Conservation (phyloP, 92 coral and sea anemone species). For the Micromussa lordhowensis region DNA sequence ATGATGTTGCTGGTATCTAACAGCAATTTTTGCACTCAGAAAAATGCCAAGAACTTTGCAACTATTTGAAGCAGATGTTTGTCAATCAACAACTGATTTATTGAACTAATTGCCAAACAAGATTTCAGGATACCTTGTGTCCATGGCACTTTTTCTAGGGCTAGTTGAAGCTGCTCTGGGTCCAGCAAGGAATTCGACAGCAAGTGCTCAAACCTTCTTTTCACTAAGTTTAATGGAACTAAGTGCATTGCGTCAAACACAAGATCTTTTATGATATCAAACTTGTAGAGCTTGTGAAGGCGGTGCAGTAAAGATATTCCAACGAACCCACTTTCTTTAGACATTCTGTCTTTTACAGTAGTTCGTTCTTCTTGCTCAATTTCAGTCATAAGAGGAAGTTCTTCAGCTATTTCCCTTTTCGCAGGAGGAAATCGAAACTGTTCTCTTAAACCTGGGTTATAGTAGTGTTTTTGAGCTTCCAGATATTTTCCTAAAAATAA, state of each 20-base stretch:
- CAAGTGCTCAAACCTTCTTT: conserved; percentile 35
- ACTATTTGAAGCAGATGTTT: background rate
- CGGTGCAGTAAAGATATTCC: conserved; percentile 61
- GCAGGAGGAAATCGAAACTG: conserved; percentile 56
- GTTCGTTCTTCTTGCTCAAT: conserved; percentile 65
- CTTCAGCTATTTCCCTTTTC: conserved; percentile 54
- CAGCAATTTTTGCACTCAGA: too few species aligned
- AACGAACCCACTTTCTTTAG: conserved; percentile 57
- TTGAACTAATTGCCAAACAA: background rate
- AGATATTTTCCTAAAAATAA: conserved; percentile 28
- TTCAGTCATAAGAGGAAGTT: conserved; percentile 36
- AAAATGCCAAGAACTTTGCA: too few species aligned
- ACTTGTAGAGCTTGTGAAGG: conserved; percentile 51
- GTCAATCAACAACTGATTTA: background rate
- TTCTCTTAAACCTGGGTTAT: conserved; percentile 58
- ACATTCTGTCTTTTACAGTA: conserved; percentile 34
- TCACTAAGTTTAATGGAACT: conserved; percentile 37
- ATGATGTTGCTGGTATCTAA: too few species aligned
- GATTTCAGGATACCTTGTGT: conserved; percentile 29
- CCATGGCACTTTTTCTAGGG: conserved; percentile 37
- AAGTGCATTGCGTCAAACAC: conserved; percentile 67
- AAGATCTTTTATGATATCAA: conserved; percentile 41
- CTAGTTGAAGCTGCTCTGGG: conserved; percentile 28
- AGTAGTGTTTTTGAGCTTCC: conserved; percentile 62
- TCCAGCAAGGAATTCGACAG: conserved; percentile 29